Percentiles rank a stretch among this genome's conserved stretches.
These are phyloP conservation scores for Tenthredo amoena DNA, from an alignment of 2,888 invertebrate genomes.

Conservation along the genomic window DNA sequence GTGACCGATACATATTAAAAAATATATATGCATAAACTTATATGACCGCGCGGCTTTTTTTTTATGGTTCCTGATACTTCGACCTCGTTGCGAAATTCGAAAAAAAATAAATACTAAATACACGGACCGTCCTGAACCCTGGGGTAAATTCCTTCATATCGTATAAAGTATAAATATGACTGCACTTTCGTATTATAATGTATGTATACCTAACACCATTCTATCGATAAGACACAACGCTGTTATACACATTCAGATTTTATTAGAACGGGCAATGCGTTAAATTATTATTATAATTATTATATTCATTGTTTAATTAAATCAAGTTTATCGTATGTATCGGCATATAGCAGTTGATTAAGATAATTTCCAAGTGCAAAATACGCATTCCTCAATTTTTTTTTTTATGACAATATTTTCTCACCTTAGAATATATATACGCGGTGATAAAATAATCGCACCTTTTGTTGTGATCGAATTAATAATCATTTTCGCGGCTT, in stretches of 20 bases:
- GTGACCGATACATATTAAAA: constrained; percentile 20
- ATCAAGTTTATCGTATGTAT: not conserved
- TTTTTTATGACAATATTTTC: not conserved
- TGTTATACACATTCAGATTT: not conserved
- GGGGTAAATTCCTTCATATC: not conserved
- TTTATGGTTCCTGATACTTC: not conserved
- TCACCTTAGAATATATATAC: not conserved
- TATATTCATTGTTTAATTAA: not conserved
- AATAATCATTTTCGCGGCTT: not conserved
- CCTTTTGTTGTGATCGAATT: not conserved
- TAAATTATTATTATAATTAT: not conserved
- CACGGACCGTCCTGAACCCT: not conserved
- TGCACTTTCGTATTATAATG: not conserved
- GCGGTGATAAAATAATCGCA: not conserved
- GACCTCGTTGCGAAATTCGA: not conserved
- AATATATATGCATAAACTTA: not conserved
- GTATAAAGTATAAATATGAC: not conserved
- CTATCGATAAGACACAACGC: not conserved
- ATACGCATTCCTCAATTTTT: not conserved
- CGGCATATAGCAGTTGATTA: not conserved
- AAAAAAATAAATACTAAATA: not conserved
- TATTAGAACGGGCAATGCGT: not conserved
- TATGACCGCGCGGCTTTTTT: not conserved
- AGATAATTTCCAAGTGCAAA: not conserved
- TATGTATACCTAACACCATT: not conserved